A percentile compares a stretch with the other conserved stretches of the same genome.
These are phyloP conservation scores for Orthonevra nobilis DNA, from an alignment of 2,888 invertebrate genomes.

Conservation along the genomic window DNA sequence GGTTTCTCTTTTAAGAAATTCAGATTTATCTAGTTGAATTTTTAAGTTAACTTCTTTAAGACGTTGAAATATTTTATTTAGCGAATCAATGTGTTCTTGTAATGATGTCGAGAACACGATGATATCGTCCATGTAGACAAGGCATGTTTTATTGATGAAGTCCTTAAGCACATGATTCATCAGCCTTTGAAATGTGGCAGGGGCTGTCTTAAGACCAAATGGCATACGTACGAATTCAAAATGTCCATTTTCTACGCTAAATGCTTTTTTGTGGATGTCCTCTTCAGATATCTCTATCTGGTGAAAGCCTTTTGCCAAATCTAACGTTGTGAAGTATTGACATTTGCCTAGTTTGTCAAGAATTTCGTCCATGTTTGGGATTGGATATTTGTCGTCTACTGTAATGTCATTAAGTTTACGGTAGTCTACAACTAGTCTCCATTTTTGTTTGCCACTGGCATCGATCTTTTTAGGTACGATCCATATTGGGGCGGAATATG, in stretches of 20 bases:
- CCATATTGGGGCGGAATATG: constrained; percentile 65
- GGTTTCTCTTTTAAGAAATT: constrained; percentile 65
- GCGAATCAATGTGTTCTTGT: constrained; percentile 53
- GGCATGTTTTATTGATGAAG: constrained; percentile 69
- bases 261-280: constrained; percentile 61
- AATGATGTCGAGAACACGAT: constrained; percentile 65
- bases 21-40: constrained; percentile 62
- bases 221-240: constrained; percentile 73
- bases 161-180: constrained; percentile 76
- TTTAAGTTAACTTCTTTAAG: constrained; percentile 51
- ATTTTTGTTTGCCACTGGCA: constrained; percentile 47
- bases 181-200: constrained; percentile 77
- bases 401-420: constrained; percentile 52
- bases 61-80: constrained; percentile 53
- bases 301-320: constrained; percentile 64
- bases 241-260: constrained; percentile 48
- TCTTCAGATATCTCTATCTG: constrained; percentile 59
- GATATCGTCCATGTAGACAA: constrained; percentile 72
- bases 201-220: constrained; percentile 78
- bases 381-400: constrained; percentile 62
- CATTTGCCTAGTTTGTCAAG: constrained; percentile 42
- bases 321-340: constrained; percentile 62
- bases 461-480: constrained; percentile 60
- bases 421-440: constrained; percentile 65
- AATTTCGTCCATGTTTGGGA: constrained; percentile 60